Evolutionary conservation across 2,888 invertebrate genomes (phyloP), one percentile per base, ranked within the genome.

Genomic region (Cotesia congregata): DNA sequence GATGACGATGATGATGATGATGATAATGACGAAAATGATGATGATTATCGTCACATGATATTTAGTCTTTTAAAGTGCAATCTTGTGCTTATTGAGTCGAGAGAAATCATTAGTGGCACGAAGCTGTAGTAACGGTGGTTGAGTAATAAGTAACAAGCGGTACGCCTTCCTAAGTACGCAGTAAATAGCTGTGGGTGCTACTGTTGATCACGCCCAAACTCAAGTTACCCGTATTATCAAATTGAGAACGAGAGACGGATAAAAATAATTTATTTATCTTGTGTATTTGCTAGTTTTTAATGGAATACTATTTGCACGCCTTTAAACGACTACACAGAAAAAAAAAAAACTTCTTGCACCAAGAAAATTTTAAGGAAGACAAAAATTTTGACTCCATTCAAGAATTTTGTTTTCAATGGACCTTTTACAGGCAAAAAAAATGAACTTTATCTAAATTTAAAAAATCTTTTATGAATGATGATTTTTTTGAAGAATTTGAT

Each of bases 61-160:
- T 50, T 12, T 50, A 50, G 50, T 59, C 20, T 17, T 41, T 68
- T 17, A 41, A 62, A 38, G 15, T 17, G 39, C 61, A 61, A 38
- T 30, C 20, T 9, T 61, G 15, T 60, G 60, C 38, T 60, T 20
- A 30, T 70, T 38, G 60, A 62, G 39, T 62, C 17, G 40, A 17
- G 72, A 64, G 72, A 62, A 64, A 67, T 67, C 67, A 50, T 73
- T 73, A 73, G 65, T 73, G 41, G 73, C 73, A 73, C 59, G 73
- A 67, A 67, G 65, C 65, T 65, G 73, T 59, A 67, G 67, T 73
- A 73, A 73, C 73, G 78, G 75, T 81, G 80, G 79, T 83, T 83
- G 82, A 83, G 80, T 82, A 83, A 83, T 82, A 80, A 83, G 79
- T 79, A 81, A 82, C 78, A 79, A 82, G 83, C 82, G 80, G 81